A percentile compares a stretch with the other conserved stretches of the same genome.
Conservation (phyloP, 2,888 invertebrate genomes). For the Serripes groenlandicus region DNA sequence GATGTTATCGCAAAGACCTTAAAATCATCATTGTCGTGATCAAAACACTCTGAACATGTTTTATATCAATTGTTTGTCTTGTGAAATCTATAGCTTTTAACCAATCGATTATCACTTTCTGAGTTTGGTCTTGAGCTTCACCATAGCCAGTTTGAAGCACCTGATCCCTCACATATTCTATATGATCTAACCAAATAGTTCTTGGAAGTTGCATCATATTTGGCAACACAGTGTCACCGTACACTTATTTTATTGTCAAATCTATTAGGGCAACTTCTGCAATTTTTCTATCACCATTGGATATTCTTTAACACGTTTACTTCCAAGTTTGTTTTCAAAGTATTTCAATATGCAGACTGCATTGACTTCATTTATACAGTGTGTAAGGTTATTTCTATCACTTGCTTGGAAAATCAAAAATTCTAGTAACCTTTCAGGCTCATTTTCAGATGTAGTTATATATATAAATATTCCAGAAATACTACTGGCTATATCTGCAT, state of each 20-base stretch:
- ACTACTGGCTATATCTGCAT: neutral
- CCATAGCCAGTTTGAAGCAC: neutral
- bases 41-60: neutral
- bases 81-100: neutral
- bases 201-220: neutral
- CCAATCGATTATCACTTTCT: neutral
- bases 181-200: slow-evolving; percentile 5
- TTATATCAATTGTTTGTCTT: neutral
- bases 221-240: neutral
- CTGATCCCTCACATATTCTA: neutral
- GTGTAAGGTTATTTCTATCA: too few species aligned
- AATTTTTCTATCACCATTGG: neutral
- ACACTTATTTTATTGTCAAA: too few species aligned
- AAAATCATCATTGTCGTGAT: neutral
- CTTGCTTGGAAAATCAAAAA: neutral
- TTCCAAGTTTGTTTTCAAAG: neutral
- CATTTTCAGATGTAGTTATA: neutral
- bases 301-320: neutral
- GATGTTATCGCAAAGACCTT: neutral
- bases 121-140: neutral
- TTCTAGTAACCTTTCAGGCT: neutral
- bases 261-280: slow-evolving; percentile 7
- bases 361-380: neutral
- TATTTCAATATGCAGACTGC: slow-evolving; percentile 2
- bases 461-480: neutral